Percentiles rank a stretch among this genome's conserved stretches.
phyloP scores from a whole-genome alignment of 2,888 invertebrate genomes.

The Campopleginae sp. region DNA sequence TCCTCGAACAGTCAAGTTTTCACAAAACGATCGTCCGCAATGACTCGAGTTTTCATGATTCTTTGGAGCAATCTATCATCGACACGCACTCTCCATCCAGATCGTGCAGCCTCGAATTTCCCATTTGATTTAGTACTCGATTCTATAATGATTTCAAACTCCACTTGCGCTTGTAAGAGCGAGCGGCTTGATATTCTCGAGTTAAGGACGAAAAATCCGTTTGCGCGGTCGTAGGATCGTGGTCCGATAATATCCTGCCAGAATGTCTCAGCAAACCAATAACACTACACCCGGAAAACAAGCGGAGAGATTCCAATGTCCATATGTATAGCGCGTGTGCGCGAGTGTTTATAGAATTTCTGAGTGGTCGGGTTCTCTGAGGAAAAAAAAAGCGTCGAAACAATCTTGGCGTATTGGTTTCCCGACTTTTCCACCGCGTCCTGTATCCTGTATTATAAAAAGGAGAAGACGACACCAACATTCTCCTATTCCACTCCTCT shows the following conservation, averaged over 20 bases:
- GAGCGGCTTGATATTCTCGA: neutral
- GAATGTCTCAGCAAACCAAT: slow-evolving; percentile 43
- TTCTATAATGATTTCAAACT: neutral
- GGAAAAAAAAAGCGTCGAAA: slow-evolving; percentile 42
- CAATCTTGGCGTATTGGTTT: slow-evolving; percentile 56
- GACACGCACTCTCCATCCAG: slow-evolving; percentile 7
- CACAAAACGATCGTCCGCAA: neutral
- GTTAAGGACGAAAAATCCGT: neutral
- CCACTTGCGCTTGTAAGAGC: neutral
- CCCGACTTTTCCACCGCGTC: slow-evolving; percentile 29
- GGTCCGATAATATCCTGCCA: slow-evolving; percentile 45
- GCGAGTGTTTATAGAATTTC: slow-evolving; percentile 13
- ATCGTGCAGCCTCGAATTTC: neutral
- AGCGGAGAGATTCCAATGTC: slow-evolving; percentile 11
- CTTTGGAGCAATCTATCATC: neutral
- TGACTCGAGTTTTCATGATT: too few relatives aligned
- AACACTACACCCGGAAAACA: slow-evolving; percentile 39
- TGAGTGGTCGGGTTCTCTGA: neutral
- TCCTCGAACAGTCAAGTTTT: neutral
- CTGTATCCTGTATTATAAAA: slow-evolving; percentile 17
- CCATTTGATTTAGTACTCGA: neutral
- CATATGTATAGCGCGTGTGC: slow-evolving; percentile 22
- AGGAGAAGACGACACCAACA: slow-evolving; percentile 38
- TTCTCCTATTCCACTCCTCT: slow-evolving; percentile 22
- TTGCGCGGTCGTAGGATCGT: neutral